These are phyloP conservation scores for Axis porcinus DNA, from an alignment of 2,113 vertebrate genomes.

Conservation along the genomic window DNA sequence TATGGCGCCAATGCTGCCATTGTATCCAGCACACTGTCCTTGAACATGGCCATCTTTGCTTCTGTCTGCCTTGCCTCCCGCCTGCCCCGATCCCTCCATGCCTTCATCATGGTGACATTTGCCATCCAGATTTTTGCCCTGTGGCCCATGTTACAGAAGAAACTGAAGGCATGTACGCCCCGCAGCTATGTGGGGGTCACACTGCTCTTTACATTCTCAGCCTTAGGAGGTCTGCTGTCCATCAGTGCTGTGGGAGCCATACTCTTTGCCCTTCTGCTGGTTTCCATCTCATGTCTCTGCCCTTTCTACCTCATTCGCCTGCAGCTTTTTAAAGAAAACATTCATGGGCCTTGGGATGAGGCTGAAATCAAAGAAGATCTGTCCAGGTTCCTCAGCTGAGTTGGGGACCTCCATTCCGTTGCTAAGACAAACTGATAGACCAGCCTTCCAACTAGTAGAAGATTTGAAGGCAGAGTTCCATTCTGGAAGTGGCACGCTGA, in stretches of 20 bases:
- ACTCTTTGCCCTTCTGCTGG: constrained; percentile 86
- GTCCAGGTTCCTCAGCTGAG: constrained; percentile 85
- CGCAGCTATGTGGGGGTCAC: constrained; percentile 86
- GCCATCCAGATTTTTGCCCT: constrained; percentile 96
- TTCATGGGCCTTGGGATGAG: constrained; percentile 98
- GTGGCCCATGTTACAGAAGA: constrained; percentile 95
- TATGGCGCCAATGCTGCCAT: constrained; percentile 91
- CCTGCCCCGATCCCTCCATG: constrained; percentile 90
- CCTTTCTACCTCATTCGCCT: constrained; percentile 90
- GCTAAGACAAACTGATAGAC: neutral
- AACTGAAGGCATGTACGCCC: constrained; percentile 84
- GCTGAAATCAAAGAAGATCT: constrained; percentile 97
- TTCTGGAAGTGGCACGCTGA: neutral
- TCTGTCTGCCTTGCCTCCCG: constrained; percentile 96
- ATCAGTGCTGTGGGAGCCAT: constrained; percentile 84
- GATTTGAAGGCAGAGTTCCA: neutral
- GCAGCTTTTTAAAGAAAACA: constrained; percentile 97
- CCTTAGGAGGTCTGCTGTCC: constrained; percentile 84
- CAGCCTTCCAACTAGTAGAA: neutral
- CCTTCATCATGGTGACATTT: constrained; percentile 94
- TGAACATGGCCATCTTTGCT: constrained; percentile 96
- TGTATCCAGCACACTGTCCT: constrained; percentile 91
- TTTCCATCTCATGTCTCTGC: constrained; percentile 88
- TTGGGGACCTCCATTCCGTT: neutral
- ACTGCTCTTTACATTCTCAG: constrained; percentile 82